Base-by-base conservation (phyloP, 2,113 vertebrate species). In the Cyprinodon variegatus region DNA sequence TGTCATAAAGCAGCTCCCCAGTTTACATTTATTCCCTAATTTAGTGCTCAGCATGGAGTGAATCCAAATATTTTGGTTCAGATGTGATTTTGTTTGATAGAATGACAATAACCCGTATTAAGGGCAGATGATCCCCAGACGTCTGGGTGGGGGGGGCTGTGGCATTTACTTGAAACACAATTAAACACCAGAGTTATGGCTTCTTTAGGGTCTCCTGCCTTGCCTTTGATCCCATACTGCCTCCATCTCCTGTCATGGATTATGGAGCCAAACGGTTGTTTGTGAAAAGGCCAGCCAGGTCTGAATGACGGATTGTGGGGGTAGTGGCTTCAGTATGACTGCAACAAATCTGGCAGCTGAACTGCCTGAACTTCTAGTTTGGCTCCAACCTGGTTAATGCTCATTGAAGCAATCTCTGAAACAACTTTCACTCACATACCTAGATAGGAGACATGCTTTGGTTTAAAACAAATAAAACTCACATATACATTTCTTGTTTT, bases 151-250 rank as follows among this genome's bases (percentile, higher is more conserved):
- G 75, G 50, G 82, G 83, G 78, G 78, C 85, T 87, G 76, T 93
- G 92, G 91, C 94, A 92, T 94, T 94, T 93, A 86, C 87, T 92
- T 68, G 75, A 90, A 92, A 93, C 66, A 82, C 88, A 93, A 93
- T 94, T 92, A 91, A 92, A 91, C 71, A 76, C 74, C 70, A 78
- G 84, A 92, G 88, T 92, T 91, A 92, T 90, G 84, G 83, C 89
- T 91, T 88, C 84, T 92, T 88, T 82, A 78, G 85, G 87, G 90
- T 90, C 83, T 66, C 69, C 46, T n/a, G 61, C 74, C 48, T 79
- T 90, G 70, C 78, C 78, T 89, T 91, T 92, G 89, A 89, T 89
- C 91, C 86, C 76, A 63, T 62, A 17, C 68, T 89, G 88, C 74
- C 88, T 88, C 67, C 63, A 22, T 81, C 73, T 83, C 81, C 77